Evolutionary conservation across 2,113 vertebrate species (phyloP).

Genomic region (Oenanthe oenanthe): DNA sequence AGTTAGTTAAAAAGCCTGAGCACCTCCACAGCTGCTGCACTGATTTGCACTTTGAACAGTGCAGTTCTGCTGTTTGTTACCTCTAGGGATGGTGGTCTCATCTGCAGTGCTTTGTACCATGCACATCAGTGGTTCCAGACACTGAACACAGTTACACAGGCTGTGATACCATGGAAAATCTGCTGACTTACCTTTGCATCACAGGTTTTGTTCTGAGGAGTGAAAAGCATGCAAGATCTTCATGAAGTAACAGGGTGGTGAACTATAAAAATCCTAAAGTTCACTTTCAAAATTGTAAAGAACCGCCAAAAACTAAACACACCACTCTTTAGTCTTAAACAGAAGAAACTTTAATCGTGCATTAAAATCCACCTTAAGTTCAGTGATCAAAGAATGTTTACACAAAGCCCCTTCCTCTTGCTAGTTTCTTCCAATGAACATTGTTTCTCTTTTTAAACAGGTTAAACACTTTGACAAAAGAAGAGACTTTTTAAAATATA

Average conservation of each 20-base stretch:
- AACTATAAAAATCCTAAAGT: neutral
- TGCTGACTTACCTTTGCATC: neutral
- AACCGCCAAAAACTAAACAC: accelerated
- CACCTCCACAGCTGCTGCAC: neutral
- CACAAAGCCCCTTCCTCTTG: neutral
- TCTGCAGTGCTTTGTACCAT: neutral
- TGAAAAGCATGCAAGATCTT: neutral
- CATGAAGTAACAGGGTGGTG: neutral
- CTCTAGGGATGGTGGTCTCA: neutral
- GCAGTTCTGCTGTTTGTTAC: accelerated
- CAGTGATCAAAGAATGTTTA: neutral
- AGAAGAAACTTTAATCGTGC: neutral
- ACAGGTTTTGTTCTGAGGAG: neutral
- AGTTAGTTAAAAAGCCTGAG: neutral
- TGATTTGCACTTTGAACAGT: neutral
- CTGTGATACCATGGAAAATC: neutral
- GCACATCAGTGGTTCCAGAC: neutral
- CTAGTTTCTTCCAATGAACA: neutral
- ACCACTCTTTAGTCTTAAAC: neutral
- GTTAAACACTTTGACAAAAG: slow-evolving; percentile 93
- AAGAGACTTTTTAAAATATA: slow-evolving; percentile 93
- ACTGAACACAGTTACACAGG: accelerated
- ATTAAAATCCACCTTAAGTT: neutral
- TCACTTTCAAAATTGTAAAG: neutral
- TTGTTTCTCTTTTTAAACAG: slow-evolving; percentile 68